A percentile compares a stretch with the other conserved stretches of the same genome.
Evolutionary conservation across 2,113 vertebrate species (phyloP).

Genomic region (Mirounga angustirostris): DNA sequence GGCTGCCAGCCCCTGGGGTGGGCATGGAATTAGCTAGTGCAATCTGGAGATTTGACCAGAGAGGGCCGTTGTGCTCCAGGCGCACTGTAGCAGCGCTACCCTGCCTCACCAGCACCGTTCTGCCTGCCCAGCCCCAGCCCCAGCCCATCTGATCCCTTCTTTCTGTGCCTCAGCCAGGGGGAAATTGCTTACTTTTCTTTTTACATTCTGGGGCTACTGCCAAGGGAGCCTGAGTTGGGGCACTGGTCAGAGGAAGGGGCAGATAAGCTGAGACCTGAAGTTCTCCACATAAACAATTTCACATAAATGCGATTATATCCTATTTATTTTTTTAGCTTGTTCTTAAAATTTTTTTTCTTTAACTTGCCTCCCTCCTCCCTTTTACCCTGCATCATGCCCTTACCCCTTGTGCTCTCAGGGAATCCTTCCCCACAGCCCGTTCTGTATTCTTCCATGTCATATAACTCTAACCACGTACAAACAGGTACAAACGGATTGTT

Average conservation of each 20-base stretch:
- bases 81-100: not conserved
- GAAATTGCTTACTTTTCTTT: not conserved
- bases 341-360: not conserved
- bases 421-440: not conserved
- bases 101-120: not conserved
- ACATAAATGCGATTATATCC: not conserved
- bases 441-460: not conserved
- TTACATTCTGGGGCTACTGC: not conserved
- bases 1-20: not conserved
- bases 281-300: not conserved
- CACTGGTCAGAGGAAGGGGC: not conserved
- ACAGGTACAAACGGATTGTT: not conserved
- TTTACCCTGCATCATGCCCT: not conserved
- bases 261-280: not conserved
- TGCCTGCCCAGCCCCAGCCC: not conserved
- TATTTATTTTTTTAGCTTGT: not conserved
- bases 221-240: not conserved
- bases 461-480: fast-evolving
- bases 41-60: not conserved
- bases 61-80: fast-evolving
- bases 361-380: not conserved
- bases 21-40: not conserved
- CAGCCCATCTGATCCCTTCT: fast-evolving
- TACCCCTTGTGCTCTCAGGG: not conserved
- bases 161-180: not conserved